phyloP scores from a whole-genome alignment of 2,797 vertebrate genomes.

The Arrhamphus sclerolepis region DNA sequence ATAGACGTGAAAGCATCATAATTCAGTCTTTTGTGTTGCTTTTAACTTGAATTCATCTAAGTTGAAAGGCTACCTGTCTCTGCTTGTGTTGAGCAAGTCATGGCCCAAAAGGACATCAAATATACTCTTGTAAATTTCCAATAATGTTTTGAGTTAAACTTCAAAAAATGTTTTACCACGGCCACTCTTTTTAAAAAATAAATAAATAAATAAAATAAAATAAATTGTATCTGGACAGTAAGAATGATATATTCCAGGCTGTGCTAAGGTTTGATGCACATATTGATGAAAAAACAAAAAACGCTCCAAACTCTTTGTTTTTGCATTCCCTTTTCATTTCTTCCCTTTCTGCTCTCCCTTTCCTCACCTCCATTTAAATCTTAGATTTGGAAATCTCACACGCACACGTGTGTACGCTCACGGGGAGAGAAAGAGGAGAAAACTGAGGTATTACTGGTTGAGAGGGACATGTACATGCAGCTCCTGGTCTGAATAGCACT shows the following conservation, averaged over 20 bases:
- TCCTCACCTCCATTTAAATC: conserved; percentile 5
- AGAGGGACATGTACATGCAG: conserved; percentile 76
- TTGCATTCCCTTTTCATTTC: no score
- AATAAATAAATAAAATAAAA: no score
- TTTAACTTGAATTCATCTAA: conserved; percentile 30
- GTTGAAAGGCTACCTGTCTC: conserved; percentile 22
- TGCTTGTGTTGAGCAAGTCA: conserved; percentile 19
- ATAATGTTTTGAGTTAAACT: conserved; percentile 5
- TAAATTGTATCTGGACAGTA: not conserved
- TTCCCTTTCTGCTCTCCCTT: not conserved
- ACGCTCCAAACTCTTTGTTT: not conserved
- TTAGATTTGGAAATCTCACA: not conserved
- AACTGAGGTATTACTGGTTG: conserved; percentile 58
- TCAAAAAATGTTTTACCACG: not conserved
- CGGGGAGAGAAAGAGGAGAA: conserved; percentile 47
- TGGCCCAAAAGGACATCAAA: conserved; percentile 1
- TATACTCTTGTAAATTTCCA: not conserved
- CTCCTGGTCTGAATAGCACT: conserved; percentile 80
- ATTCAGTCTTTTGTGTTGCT: conserved; percentile 39
- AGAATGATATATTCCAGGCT: not conserved
- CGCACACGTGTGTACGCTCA: not conserved
- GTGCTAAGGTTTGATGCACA: not conserved
- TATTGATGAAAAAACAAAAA: not conserved
- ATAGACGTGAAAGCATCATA: conserved; percentile 22
- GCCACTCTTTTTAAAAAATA: no score